Base-by-base conservation (phyloP, 2,888 invertebrate genomes). In the Macropis europaea region DNA sequence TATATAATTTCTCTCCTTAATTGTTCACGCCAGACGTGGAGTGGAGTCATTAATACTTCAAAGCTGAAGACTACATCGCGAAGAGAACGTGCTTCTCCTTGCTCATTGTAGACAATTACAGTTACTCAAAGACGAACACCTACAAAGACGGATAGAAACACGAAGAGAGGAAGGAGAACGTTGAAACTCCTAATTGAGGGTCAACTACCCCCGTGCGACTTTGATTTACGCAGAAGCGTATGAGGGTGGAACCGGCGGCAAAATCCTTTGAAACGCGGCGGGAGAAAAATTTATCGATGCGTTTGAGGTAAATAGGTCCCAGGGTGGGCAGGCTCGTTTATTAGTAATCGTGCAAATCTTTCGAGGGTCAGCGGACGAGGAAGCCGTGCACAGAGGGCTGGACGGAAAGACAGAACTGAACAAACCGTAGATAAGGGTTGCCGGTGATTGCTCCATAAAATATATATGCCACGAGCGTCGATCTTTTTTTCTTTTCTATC, bases 381-480 rank as follows among this genome's bases (percentile, higher is more conserved):
- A 48, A 53, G 32, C 15, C n/a, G 43, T 45, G 4, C 13, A 4
- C 26, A 40, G 38, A 43, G 52, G 34, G 7, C 45, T 54, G 70
- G 68, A 63, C 43, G 59, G 56, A 76, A 45, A 47, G 59, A 76
- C 45, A 70, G 77, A 72, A 61, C 85, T 87, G 85, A 84, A 84
- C 84, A 88, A 88, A 88, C 88, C 82, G 85, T 81, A 87, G 88
- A 89, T 89, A 88, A 89, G 88, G 82, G 87, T 84, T 77, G 78
- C 82, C 81, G 86, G 87, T 88, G 88, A 89, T 89, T 89, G 86
- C 86, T 79, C 88, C 82, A 86, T 89, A 87, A 88, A 89, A 88
- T 87, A 89, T 89, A 89, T 88, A 89, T 88, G 84, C 77, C 75
- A 78, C 77, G 76, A 79, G 81, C 78, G 64, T 67, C 82, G 82